Base-by-base conservation (phyloP, 2,797 vertebrate species). In the Dromococcyx pavoninus region DNA sequence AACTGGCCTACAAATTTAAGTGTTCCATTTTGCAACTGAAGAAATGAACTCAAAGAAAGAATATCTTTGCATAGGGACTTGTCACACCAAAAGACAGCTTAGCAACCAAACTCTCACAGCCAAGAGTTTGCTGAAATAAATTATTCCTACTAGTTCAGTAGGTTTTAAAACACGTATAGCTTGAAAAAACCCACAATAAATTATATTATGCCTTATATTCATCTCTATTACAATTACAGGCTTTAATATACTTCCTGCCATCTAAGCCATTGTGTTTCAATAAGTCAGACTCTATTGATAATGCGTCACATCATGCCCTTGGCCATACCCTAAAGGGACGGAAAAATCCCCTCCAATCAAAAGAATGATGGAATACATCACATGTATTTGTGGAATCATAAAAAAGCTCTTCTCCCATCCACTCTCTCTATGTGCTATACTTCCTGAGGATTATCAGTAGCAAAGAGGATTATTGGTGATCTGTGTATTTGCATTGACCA, bases 381-480 rank as follows among this genome's bases (percentile, higher is more conserved):
- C 33, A 51, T 32, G 13, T 58, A 86, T 89, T 91, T 91, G 76
- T 78, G 41, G 76, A 75, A 78, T 91, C 56, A 58, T 33, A 72
- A 28, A 91, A 92, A 93, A 91, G 62, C 74, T 54, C 23, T 6
- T 76, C 61, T 95, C 65, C 93, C 60, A 92, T 81, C 65, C 53
- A 78, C 75, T 85, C 67, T 91, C 84, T 41, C 50, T 35, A 79
- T 69, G 82, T 81, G 76, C 71, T 65, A 80, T 84, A 92, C 53
- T 66, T 92, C 17, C 60, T 86, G 23, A 91, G 86, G 94, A 96
- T 96, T 91, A 92, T 88, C 70, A 91, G 81, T 12, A 91, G 86
- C 80, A 96, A 96, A 96, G 94, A 96, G 91, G 94, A 97, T 97
- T 96, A 96, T 94, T 54, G 2, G 80, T 82, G 94, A 96, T 96